phyloP scores from a whole-genome alignment of 2,797 vertebrate species.

The Enteromius treurensis region DNA sequence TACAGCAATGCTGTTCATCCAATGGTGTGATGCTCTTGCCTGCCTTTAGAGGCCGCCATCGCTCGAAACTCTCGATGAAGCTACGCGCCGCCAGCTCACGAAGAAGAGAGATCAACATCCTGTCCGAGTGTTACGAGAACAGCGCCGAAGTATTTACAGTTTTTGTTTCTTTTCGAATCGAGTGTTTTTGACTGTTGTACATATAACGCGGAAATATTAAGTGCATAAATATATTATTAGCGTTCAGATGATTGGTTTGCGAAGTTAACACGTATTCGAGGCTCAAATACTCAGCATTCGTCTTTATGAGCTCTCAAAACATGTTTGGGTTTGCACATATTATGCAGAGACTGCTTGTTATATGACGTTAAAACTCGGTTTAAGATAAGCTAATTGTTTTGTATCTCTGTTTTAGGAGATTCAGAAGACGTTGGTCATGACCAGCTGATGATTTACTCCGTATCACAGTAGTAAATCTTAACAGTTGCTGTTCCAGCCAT shows the following conservation, averaged over 20 bases:
- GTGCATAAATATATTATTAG: neutral
- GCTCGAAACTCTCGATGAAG: neutral
- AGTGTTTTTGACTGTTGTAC: neutral
- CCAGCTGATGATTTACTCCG: neutral
- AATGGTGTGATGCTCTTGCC: neutral
- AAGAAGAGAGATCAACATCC: conserved; percentile 43
- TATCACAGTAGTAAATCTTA: conserved; percentile 5
- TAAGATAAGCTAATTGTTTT: neutral
- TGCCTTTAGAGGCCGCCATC: conserved; percentile 6
- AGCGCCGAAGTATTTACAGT: neutral
- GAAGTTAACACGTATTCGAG: neutral
- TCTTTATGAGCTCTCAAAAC: neutral
- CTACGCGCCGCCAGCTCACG: neutral
- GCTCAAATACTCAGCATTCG: too few relatives aligned
- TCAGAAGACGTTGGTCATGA: conserved; percentile 1
- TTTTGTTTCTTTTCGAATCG: neutral
- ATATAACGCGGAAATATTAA: neutral
- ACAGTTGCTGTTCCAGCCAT: neutral
- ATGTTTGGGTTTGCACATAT: neutral
- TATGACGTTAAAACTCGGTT: neutral
- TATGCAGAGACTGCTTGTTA: neutral
- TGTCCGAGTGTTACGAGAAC: neutral
- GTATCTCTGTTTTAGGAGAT: conserved; percentile 6
- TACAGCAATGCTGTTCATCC: neutral
- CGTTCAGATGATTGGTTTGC: neutral